Evolutionary conservation across 1,140 invertebrate species (phyloP).

Genomic region (Saccostrea echinata): DNA sequence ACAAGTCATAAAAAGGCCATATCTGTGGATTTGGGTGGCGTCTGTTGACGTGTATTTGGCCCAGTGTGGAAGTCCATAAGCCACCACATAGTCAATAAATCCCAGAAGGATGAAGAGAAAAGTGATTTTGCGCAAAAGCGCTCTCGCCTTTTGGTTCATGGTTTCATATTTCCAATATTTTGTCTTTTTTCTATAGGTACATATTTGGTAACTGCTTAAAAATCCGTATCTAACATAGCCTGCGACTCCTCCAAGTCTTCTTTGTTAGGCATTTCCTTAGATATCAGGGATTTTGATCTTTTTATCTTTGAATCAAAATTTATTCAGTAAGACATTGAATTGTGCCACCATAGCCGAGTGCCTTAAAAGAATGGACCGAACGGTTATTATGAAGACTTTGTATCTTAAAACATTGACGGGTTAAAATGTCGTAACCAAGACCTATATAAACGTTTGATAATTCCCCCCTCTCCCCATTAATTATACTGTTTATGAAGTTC

Average conservation of each 20-base stretch:
- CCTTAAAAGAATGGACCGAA: neutral
- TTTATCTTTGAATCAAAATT: slow-evolving; percentile 27
- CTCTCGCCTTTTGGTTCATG: slow-evolving; percentile 27
- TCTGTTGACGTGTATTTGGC: neutral
- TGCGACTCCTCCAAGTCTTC: neutral
- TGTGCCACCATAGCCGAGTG: slow-evolving; percentile 9
- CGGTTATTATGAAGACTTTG: neutral
- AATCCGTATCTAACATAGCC: neutral
- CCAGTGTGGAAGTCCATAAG: slow-evolving; percentile 2
- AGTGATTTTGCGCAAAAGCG: slow-evolving; percentile 23
- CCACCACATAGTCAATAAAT: slow-evolving; percentile 22
- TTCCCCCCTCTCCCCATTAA: neutral
- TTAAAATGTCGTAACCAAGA: neutral
- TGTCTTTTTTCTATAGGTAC: neutral
- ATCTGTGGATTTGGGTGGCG: neutral
- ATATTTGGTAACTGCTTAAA: neutral
- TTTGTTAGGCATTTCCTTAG: neutral
- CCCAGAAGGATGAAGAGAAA: slow-evolving; percentile 23
- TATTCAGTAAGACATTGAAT: slow-evolving; percentile 14
- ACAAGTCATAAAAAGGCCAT: slow-evolving; percentile 38
- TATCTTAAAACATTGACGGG: neutral
- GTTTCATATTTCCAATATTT: slow-evolving; percentile 7
- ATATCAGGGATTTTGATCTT: slow-evolving; percentile 11
- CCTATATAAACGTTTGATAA: neutral
- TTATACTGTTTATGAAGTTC: neutral